These are phyloP conservation scores for Lamproptera curius DNA, from an alignment of 2,888 invertebrate species.

Conservation along the genomic window DNA sequence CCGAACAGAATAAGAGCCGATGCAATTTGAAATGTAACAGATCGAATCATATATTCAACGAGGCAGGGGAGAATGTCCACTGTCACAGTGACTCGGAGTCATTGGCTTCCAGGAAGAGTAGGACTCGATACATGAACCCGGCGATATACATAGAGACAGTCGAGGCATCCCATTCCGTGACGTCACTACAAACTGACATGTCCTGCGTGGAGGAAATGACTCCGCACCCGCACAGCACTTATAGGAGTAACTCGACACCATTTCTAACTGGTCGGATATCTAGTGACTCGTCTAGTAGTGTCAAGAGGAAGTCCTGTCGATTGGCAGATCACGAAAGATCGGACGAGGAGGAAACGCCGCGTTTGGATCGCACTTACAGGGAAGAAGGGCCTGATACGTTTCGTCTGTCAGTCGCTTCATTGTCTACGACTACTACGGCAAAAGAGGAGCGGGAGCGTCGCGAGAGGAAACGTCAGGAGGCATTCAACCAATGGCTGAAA, in stretches of 20 bases:
- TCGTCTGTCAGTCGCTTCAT: slow-evolving; percentile 61
- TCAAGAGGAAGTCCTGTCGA: slow-evolving; percentile 62
- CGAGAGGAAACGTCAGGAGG: slow-evolving; percentile 60
- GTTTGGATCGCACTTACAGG: slow-evolving; percentile 53
- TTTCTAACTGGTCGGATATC: slow-evolving; percentile 58
- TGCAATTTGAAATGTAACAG: slow-evolving; percentile 38
- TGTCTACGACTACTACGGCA: slow-evolving; percentile 66
- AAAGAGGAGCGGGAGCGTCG: slow-evolving; percentile 63
- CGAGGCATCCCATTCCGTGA: slow-evolving; percentile 59
- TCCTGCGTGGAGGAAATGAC: slow-evolving; percentile 55
- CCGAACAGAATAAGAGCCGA: slow-evolving; percentile 42
- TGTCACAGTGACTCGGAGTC: slow-evolving; percentile 69
- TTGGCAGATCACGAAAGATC: slow-evolving; percentile 32
- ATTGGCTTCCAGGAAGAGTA: slow-evolving; percentile 54
- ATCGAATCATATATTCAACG: slow-evolving; percentile 64
- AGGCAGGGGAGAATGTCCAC: slow-evolving; percentile 63
- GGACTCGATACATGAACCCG: slow-evolving; percentile 77
- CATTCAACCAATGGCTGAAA: slow-evolving; percentile 61
- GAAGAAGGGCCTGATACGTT: slow-evolving; percentile 67
- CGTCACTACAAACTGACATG: slow-evolving; percentile 54
- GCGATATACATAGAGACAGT: slow-evolving; percentile 79
- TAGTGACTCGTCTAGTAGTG: slow-evolving; percentile 49
- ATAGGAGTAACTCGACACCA: slow-evolving; percentile 66
- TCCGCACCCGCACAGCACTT: slow-evolving; percentile 65
- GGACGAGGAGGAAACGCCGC: slow-evolving; percentile 46